A percentile compares a stretch with the other conserved stretches of the same genome.
Evolutionary conservation across 2,888 invertebrate species (phyloP).

Genomic region (Gymnoscelis rufifasciata): DNA sequence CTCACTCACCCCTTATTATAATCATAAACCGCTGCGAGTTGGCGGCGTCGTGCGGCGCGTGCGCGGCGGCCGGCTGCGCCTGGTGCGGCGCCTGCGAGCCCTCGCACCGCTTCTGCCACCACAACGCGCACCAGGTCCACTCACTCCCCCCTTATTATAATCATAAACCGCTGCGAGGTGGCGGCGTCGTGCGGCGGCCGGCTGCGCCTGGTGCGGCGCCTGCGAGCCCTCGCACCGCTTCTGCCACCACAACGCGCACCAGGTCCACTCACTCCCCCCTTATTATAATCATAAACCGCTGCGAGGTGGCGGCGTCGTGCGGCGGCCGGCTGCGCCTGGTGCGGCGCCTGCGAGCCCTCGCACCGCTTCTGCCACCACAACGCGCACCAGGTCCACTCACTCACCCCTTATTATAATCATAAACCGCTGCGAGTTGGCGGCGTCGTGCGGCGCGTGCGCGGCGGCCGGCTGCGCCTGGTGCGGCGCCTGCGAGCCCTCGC

Average conservation of each 20-base stretch:
- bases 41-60: constrained; percentile 58
- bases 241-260: neutral
- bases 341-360: constrained; percentile 38
- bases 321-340: constrained; percentile 67
- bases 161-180: constrained; percentile 41
- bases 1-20: constrained; percentile 50
- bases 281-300: constrained; percentile 31
- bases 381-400: neutral
- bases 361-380: neutral
- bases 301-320: constrained; percentile 52
- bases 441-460: too few relatives aligned
- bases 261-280: neutral
- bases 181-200: constrained; percentile 58
- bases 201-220: constrained; percentile 68
- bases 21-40: constrained; percentile 50
- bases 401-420: neutral
- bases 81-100: constrained; percentile 54
- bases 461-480: constrained; percentile 69
- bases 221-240: neutral
- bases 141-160: neutral
- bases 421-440: constrained; percentile 46
- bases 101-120: constrained; percentile 15
- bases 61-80: constrained; percentile 64
- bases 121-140: constrained; percentile 31
- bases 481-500: constrained; percentile 41